Evolutionary conservation across 1,140 invertebrate genomes (phyloP), one percentile per base, ranked within the genome.

Genomic region (Halesus radiatus): DNA sequence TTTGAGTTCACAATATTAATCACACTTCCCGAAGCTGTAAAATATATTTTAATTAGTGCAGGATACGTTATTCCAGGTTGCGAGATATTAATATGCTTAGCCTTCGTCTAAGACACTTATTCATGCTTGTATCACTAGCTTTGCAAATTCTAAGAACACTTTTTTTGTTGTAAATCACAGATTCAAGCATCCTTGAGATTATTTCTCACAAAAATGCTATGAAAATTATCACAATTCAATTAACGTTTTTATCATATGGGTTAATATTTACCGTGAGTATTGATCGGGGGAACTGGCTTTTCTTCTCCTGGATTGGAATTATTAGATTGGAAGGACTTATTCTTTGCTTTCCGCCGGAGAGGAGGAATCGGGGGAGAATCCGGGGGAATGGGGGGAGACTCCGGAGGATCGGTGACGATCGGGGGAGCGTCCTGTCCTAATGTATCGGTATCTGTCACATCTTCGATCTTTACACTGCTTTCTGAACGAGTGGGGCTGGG

Each of bases 1-100:
- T 82, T 85, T 6, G 87, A 87, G 72, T 88, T 88, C 1, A 89
- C 86, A 79, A 89, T 87, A 76, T 89, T 89, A 8, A 89, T 87
- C 0, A 89, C 88, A 87, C 86, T 86, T 15, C 88, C 88, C 77
- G 85, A 85, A 45, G 88, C 88, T 89, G 81, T 20, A 84, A 85
- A 58, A 79, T 45, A 52, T 26, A 56, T 23, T n/a, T n/a, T 7
- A 60, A 60, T 60, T 22, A 23, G 20, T 6, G 23, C 18, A 20
- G 3, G 6, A 20, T 60, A 60, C 8, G 8, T 45, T 13, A 1
- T 4, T n/a, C n/a, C 32, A 4, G 7, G 7, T 4, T 37, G 32
- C 32, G 7, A 37, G 26, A 37, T 37, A 7, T 8, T 7, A 37
- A 37, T 37, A 37, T 37, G 7, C 3, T 37, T 37, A 8, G 32